Base-by-base conservation (phyloP, 2,113 vertebrate genomes). In the Cynopterus brachyotis region DNA sequence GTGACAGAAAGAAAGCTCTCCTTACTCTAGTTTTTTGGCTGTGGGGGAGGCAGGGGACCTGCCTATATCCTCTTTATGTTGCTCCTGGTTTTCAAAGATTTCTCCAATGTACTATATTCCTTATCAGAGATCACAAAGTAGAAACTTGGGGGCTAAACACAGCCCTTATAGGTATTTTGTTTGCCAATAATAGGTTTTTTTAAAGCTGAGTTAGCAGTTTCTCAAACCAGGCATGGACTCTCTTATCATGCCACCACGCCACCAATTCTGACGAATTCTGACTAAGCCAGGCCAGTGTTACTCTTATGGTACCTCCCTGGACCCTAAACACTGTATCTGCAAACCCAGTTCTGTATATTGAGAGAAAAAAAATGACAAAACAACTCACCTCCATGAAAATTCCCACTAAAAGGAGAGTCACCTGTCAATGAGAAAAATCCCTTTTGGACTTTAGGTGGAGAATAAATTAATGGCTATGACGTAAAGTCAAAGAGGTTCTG, bases 401-500 rank as follows among this genome's bases (percentile, higher is more conserved):
- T 35, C 40, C 40, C 60, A 57, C 35, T 9, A 55, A 19, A 37
- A 64, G 35, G 32, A 81, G 6, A 69, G 3, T 6, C 16, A 6
- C n/a, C 19, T 76, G 35, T 26, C n/a, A 76, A 57, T 78, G 28
- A 62, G 20, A 94, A 57, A 47, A 1, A 30, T 6, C 4, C 2
- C 1, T 72, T 81, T n/a, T 30, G 11, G 30, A 57, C 15, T n/a
- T 40, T 26, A 19, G 26, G 9, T 59, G n/a, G 67, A 47, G 30
- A 70, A 30, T 16, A 64, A 9, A 73, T 30, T 26, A 20, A 40
- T 20, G 62, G 88, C 69, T 37, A 53, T 55, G 62, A 82, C 0
- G 13, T 47, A n/a, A 82, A 94, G 69, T 32, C 67, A 81, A 17
- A 62, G 82, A 91, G n/a, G 22, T 32, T 69, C 35, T 67, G 6